Evolutionary conservation across 2,113 vertebrate genomes (phyloP).

Genomic region (Chloropsis cyanopogon): DNA sequence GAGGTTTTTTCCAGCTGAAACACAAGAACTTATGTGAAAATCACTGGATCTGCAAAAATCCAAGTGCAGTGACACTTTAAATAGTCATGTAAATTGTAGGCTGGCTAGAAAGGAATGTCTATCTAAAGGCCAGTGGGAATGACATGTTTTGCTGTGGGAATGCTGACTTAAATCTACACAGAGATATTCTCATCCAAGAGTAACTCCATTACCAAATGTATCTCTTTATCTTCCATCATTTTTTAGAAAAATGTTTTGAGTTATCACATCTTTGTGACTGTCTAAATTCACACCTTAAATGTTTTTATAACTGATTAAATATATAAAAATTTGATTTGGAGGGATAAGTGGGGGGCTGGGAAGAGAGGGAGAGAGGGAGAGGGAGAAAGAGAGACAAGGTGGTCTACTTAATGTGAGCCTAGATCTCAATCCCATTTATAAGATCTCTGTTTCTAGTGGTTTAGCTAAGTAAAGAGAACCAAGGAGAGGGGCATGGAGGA

Average conservation of each 20-base stretch:
- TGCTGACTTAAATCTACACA: neutral
- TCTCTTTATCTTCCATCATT: neutral
- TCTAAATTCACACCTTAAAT: neutral
- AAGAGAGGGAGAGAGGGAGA: no score
- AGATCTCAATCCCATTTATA: neutral
- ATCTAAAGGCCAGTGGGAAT: neutral
- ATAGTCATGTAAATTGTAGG: neutral
- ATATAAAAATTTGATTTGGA: neutral
- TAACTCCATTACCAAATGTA: neutral
- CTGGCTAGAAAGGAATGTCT: neutral
- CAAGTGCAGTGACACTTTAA: neutral
- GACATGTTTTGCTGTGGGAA: neutral
- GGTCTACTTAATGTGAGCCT: neutral
- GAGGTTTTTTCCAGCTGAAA: neutral
- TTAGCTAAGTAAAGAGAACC: neutral
- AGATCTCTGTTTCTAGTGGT: neutral
- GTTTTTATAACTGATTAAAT: neutral
- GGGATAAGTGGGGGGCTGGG: no score
- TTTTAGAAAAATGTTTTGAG: neutral
- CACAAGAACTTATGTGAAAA: neutral
- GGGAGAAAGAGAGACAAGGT: neutral
- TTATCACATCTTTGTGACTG: neutral
- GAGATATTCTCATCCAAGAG: neutral
- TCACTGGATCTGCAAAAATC: neutral
- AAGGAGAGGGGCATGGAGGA: accelerated